Base-by-base conservation (phyloP, 2,888 invertebrate species). In the Ophion costatus region DNA sequence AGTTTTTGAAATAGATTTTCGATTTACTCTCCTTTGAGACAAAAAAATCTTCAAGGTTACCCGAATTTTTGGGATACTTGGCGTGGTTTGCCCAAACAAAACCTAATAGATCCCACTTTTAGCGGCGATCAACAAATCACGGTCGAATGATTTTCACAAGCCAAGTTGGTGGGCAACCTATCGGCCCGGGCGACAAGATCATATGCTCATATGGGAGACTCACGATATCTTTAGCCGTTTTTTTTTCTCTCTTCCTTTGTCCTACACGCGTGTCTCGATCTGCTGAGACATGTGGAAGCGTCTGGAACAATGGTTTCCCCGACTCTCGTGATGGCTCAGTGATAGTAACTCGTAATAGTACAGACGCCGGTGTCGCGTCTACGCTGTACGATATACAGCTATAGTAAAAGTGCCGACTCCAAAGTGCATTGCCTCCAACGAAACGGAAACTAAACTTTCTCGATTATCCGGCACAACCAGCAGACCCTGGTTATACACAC, bases 361-460 rank as follows among this genome's bases (percentile, higher is more conserved):
- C n/a, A 38, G 14, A 14, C 38, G 24, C 56, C 51, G 56, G 11
- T 51, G 22, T 38, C 70, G 66, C 71, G 66, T 69, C 24, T 24
- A 69, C 61, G n/a, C 24, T 59, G 61, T 66, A 51, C 51, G 17
- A 51, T 17, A 9, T 66, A 79, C 64, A 51, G 79, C 71, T 75
- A 71, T 75, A 74, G 33, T 64, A 79, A 84, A 82, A 84, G 78
- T 82, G 82, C 70, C 75, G 78, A 80, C 77, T 74, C 74, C 73
- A 70, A 77, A 77, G 84, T 83, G 86, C 84, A 86, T 84, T 80
- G 86, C 84, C 80, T 86, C 69, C 51, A 80, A 82, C 83, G 69
- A 84, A 66, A 66, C 77, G 81, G 81, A 82, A 87, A 83, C 78
- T 77, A 86, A 90, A 90, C 87, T 89, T 90, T 89, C 79, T 80